Conservation (phyloP, 2,113 vertebrate species). For the Glaucomys volans region DNA sequence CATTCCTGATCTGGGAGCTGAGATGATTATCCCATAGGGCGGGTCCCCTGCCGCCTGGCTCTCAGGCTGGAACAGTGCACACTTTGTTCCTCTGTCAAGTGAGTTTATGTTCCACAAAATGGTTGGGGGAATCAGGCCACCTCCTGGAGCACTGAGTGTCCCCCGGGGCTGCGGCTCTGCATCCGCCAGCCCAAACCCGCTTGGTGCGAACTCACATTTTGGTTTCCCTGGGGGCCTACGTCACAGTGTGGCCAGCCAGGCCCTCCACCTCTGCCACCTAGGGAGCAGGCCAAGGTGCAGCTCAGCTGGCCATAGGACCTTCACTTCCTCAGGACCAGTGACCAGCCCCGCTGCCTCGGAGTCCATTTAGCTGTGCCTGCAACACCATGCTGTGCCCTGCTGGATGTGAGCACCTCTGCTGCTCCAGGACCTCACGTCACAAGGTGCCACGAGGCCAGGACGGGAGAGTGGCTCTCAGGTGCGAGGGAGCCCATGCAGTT, state of each 20-base stretch:
- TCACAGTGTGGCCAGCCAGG: rapidly evolving
- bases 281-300: rapidly evolving
- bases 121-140: rapidly evolving
- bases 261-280: not conserved
- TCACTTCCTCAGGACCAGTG: not conserved
- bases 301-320: rapidly evolving
- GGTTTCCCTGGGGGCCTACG: rapidly evolving
- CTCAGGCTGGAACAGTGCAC: rapidly evolving
- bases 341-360: not conserved
- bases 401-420: conserved; percentile 1
- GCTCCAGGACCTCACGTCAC: conserved; percentile 52
- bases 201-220: rapidly evolving
- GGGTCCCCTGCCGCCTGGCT: not conserved
- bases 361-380: not conserved
- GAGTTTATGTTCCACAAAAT: not conserved
- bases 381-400: not conserved
- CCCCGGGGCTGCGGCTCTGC: rapidly evolving
- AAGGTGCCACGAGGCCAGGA: conserved; percentile 52
- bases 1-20: rapidly evolving
- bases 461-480: conserved; percentile 53
- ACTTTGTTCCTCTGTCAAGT: rapidly evolving
- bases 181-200: rapidly evolving
- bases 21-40: too few species aligned
- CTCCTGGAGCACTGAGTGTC: rapidly evolving
- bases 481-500: conserved; percentile 71